Conservation (phyloP, 2,797 vertebrate species). For the Octomys mimax region DNA sequence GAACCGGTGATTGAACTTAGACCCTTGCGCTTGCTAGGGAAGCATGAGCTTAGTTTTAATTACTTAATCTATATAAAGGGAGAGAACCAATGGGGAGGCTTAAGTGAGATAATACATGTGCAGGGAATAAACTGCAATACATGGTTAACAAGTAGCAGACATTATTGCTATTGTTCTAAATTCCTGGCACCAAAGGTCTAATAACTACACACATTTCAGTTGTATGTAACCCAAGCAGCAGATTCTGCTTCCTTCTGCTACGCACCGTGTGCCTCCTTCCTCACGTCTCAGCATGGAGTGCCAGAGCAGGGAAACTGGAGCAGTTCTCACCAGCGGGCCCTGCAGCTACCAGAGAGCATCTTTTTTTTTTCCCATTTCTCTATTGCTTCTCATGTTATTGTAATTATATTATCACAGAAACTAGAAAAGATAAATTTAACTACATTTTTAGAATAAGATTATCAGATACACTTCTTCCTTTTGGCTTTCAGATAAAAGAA, state of each 20-base stretch:
- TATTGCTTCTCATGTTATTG: neutral
- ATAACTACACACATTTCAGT: neutral
- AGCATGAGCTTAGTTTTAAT: neutral
- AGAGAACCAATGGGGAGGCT: neutral
- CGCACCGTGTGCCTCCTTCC: neutral
- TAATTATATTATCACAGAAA: neutral
- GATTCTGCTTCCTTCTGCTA: neutral
- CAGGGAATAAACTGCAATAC: neutral
- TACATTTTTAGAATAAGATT: conserved; percentile 42
- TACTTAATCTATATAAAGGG: neutral
- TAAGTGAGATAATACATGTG: neutral
- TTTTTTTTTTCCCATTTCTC: too few species aligned
- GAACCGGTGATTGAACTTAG: too few species aligned
- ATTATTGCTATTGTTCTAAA: neutral
- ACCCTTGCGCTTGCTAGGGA: too few species aligned
- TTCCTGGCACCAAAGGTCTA: neutral
- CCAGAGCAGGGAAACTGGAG: neutral
- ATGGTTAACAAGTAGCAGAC: neutral
- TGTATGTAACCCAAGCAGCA: neutral
- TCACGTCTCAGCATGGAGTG: neutral
- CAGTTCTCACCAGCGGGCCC: neutral
- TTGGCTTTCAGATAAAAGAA: conserved; percentile 40
- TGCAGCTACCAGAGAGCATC: neutral
- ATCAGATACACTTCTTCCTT: conserved; percentile 11
- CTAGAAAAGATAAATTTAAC: conserved; percentile 40